Evolutionary conservation across 2,797 vertebrate species (phyloP).

Genomic region (Trachops cirrhosus): DNA sequence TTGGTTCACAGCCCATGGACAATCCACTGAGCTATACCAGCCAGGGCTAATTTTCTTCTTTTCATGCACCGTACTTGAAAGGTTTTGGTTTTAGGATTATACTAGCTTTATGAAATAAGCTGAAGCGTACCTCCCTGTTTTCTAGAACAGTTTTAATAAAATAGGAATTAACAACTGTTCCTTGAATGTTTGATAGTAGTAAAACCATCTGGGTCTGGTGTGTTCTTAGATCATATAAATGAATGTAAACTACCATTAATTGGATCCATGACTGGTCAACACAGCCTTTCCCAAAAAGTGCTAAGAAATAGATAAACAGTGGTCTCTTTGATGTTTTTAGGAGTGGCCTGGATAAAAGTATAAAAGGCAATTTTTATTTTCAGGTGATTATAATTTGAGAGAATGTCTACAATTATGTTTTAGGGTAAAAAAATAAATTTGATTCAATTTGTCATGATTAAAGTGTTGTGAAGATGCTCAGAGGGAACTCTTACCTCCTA

Average conservation of each 20-base stretch:
- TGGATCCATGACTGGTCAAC: background rate
- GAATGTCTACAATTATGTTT: background rate
- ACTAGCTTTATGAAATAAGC: constrained; percentile 16
- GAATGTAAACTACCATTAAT: background rate
- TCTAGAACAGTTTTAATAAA: constrained; percentile 37
- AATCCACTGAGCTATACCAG: no score
- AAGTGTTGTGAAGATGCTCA: background rate
- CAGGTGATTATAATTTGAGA: background rate
- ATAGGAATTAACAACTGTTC: constrained; percentile 11
- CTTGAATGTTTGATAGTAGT: background rate
- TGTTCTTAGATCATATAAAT: constrained; percentile 17
- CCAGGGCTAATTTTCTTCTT: background rate
- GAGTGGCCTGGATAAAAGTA: background rate
- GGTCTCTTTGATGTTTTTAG: background rate
- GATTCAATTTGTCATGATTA: constrained; percentile 10
- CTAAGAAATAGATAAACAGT: constrained; percentile 1
- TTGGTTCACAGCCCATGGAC: no score
- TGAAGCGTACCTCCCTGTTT: background rate
- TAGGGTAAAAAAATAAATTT: constrained; percentile 7
- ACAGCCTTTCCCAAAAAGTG: background rate
- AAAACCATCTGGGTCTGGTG: background rate
- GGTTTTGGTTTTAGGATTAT: constrained; percentile 24
- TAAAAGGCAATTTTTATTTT: background rate
- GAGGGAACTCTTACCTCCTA: constrained; percentile 10
- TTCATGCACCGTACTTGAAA: background rate